Percentiles rank a stretch among this genome's conserved stretches.
Conservation (phyloP, 2,888 invertebrate genomes). For the Agonopterix heracliana region DNA sequence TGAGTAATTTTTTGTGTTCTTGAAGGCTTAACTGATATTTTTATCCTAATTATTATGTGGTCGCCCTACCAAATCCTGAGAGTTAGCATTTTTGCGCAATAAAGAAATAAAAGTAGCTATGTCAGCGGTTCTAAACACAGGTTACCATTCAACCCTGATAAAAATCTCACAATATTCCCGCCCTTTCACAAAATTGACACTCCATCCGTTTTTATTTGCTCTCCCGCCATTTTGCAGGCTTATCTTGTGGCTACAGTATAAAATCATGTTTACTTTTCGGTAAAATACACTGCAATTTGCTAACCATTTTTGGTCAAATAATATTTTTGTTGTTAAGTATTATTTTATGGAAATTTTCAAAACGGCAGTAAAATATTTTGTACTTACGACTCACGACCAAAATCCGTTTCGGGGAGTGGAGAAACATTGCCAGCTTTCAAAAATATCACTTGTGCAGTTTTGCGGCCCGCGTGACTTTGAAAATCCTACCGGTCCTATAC, state of each 20-base stretch:
- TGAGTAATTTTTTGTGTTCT: no score
- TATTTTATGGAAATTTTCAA: no score
- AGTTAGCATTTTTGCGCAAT: slow-evolving; percentile 70
- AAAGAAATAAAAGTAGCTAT: slow-evolving; percentile 63
- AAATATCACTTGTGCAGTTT: no score
- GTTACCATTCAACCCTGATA: slow-evolving; percentile 33
- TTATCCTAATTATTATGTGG: slow-evolving; percentile 5
- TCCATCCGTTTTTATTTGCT: slow-evolving; percentile 33
- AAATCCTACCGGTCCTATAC: no score
- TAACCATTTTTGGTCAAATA: not conserved
- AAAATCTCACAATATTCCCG: slow-evolving; percentile 22
- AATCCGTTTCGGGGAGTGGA: no score
- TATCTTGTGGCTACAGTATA: slow-evolving; percentile 44
- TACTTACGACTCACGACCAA: no score
- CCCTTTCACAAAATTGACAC: slow-evolving; percentile 32
- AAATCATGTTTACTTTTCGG: slow-evolving; percentile 19
- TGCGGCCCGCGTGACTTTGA: no score
- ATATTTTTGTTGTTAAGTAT: no score
- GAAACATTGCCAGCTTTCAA: no score
- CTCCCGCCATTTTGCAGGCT: slow-evolving; percentile 28
- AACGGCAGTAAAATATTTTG: no score
- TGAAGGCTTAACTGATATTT: no score
- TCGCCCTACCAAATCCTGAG: slow-evolving; percentile 27
- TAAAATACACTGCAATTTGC: not conserved
- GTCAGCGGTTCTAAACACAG: slow-evolving; percentile 49